Evolutionary conservation across 2,888 invertebrate species (phyloP), one percentile per base, ranked within the genome.

Genomic region (Fragum whitleyi): DNA sequence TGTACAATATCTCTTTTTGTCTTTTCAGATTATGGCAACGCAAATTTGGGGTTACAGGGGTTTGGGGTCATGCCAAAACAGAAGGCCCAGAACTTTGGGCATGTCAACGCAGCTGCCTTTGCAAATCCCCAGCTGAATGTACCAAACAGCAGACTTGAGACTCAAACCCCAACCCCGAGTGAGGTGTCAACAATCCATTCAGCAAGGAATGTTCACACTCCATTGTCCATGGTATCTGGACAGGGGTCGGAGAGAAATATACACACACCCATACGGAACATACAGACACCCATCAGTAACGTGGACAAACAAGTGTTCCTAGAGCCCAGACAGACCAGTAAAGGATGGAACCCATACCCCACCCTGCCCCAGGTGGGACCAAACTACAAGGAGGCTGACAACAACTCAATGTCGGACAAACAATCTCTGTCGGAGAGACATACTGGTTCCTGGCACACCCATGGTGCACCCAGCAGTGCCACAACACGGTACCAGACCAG

Each of bases 141-240:
- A n/a, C 90, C 90, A 14, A 87, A 87, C 55, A 87, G 83, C 73
- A 79, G 88, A 14, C 82, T 90, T 26, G 89, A 91, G 77, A 91
- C 89, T 7, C 88, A 90, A 70, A 91, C 92, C 0, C 92, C 92
- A 5, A 92, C 92, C 5, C 92, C 91, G 0, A 92, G 91, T 82
- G 92, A 92, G 62, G 80, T 91, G 28, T 92, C 92, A 59, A 91
- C 89, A 65, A 91, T 92, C 61, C 85, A 87, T 62, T 88, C 85
- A 36, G 84, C 82, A 1, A 76, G 84, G n/a, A 80, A 77, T 53
- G 82, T 86, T n/a, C 83, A 84, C 77, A 89, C 91, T 7, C 88
- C 90, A 21, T 68, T 87, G 73, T 85, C 85, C 51, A 83, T 85
- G 85, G 81, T 83, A 29, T 83, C 83, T 21, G 83, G 85, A 2